These are phyloP conservation scores for Panagrolaimus sp. DNA, from an alignment of 1,140 invertebrate genomes.

Conservation along the genomic window DNA sequence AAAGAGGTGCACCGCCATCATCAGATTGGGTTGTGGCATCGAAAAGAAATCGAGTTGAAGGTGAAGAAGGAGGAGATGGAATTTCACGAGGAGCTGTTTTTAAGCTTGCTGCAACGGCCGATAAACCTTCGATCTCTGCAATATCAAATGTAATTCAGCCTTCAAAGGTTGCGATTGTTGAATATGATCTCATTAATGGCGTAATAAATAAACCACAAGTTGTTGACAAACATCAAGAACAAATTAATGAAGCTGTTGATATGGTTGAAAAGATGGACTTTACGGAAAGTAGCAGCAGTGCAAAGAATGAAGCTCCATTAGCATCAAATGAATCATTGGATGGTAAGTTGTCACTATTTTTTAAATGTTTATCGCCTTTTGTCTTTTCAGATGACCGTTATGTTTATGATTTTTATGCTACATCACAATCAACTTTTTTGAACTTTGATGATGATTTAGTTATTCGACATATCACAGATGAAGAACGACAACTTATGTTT, in stretches of 20 bases:
- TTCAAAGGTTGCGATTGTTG: background rate
- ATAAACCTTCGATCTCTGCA: background rate
- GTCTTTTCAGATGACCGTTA: conserved; percentile 1
- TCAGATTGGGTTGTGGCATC: conserved; percentile 5
- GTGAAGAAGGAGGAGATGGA: background rate
- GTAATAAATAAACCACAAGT: background rate
- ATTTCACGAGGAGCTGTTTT: background rate
- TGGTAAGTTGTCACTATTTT: too few relatives aligned
- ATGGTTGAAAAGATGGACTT: conserved; percentile 8
- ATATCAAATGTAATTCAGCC: background rate
- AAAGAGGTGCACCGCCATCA: conserved; percentile 26
- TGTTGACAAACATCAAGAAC: background rate
- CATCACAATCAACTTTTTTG: background rate
- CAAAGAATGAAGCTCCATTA: background rate
- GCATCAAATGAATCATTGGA: background rate
- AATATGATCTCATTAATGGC: conserved; percentile 11
- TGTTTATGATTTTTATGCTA: conserved; percentile 7
- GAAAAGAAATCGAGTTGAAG: background rate
- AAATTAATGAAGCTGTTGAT: conserved; percentile 1
- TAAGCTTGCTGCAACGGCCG: background rate
- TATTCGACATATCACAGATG: conserved; percentile 3
- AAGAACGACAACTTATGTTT: background rate
- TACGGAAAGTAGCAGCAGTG: background rate
- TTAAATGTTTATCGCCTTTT: background rate
- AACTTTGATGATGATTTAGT: background rate